Base-by-base conservation (phyloP, 2,888 invertebrate species). In the Polydrusus cervinus region DNA sequence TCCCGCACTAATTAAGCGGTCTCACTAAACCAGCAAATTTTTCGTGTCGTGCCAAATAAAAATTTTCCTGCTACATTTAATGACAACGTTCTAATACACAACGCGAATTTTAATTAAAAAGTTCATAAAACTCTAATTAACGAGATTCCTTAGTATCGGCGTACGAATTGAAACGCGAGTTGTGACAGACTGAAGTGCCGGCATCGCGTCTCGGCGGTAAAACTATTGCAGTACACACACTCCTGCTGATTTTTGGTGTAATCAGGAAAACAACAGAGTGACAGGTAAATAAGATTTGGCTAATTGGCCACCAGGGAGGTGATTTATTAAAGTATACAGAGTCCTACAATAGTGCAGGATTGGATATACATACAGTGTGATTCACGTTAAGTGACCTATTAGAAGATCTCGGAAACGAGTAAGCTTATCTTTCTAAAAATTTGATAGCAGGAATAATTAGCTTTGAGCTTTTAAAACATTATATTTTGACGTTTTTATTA, bases 181-280 rank as follows among this genome's bases (percentile, higher is more conserved):
- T 68, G 38, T 45, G 69, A 40, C 74, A 34, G 62, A 74, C 74
- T 74, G 74, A 74, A 68, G 64, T 64, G 68, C 74, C 74, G 74
- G 69, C 68, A 73, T 45, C 73, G 67, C 49, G 73, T 73, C 69
- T 68, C 69, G 55, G 51, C 68, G 55, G 57, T 53, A 65, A 62
- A 68, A 69, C 62, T 73, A 61, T 73, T 68, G 68, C 74, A 53
- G 47, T 60, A 65, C 49, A 66, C 47, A 43, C 25, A 30, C 61
- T 72, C 66, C 72, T 72, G 72, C 66, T 61, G 73, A 67, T 49
- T 70, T 70, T 67, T 61, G 49, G 30, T 67, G 61, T 62, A 66
- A 73, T 67, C 51, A 66, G 49, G 25, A 66, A 53, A 71, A 66
- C 66, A 38, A 7, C 16, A 62, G 70, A 40, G 62, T 60, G 38